A percentile compares a stretch with the other conserved stretches of the same genome.
Evolutionary conservation across 2,797 vertebrate genomes (phyloP).

Genomic region (Macrochelys suwanniensis): DNA sequence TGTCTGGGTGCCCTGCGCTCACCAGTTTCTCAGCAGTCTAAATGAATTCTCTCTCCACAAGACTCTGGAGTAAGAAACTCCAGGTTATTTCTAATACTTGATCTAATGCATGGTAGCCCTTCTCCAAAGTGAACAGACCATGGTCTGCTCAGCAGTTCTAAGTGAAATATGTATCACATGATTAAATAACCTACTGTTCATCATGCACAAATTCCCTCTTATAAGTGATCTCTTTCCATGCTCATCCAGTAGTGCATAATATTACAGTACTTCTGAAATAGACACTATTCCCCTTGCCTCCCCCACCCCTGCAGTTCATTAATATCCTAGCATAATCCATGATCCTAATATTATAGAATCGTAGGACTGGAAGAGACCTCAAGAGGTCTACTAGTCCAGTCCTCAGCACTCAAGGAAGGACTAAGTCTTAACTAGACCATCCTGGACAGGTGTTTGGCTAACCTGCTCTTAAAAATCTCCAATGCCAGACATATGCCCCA

Average conservation of each 20-base stretch:
- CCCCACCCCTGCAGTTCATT: background rate
- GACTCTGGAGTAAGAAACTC: background rate
- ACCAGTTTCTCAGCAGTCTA: background rate
- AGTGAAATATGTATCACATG: background rate
- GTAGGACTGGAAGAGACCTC: background rate
- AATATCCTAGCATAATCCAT: slow-evolving; percentile 32
- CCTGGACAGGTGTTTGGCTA: too few species aligned
- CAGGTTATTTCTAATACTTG: background rate
- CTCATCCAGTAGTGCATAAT: background rate
- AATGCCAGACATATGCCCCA: background rate
- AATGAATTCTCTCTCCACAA: slow-evolving; percentile 10
- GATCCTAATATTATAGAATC: slow-evolving; percentile 9
- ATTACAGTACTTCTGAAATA: slow-evolving; percentile 21
- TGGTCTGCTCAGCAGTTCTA: slow-evolving; percentile 19
- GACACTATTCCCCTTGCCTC: background rate
- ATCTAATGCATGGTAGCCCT: background rate
- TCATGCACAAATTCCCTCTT: background rate
- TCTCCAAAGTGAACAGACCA: background rate
- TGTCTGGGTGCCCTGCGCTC: background rate
- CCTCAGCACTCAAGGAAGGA: too few species aligned
- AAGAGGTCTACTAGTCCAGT: too few species aligned
- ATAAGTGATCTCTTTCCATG: slow-evolving; percentile 14
- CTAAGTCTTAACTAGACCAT: too few species aligned
- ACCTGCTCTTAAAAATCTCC: too few species aligned
- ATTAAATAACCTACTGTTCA: slow-evolving; percentile 22